These are phyloP conservation scores for Anticlea derivata DNA, from an alignment of 2,888 invertebrate genomes.

Conservation along the genomic window DNA sequence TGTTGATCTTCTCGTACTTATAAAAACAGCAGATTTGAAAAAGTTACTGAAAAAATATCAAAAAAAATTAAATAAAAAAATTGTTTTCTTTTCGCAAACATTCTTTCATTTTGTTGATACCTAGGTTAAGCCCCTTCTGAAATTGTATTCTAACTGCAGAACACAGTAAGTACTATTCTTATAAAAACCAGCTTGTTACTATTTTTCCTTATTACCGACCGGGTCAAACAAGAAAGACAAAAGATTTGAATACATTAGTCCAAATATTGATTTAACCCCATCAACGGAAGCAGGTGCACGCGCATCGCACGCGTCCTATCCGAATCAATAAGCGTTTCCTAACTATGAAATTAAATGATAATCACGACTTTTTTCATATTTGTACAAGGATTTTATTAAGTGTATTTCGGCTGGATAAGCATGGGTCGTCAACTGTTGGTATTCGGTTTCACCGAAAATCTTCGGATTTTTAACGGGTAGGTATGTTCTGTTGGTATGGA, in stretches of 20 bases:
- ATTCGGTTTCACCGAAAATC: slow-evolving; percentile 1
- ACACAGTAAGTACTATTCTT: no score
- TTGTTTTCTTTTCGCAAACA: no score
- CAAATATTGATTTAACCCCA: slow-evolving; percentile 84
- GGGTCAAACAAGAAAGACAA: slow-evolving; percentile 58
- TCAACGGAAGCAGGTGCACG: slow-evolving; percentile 79
- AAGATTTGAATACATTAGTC: slow-evolving; percentile 73
- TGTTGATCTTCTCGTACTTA: no score
- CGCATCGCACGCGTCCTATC: slow-evolving; percentile 74
- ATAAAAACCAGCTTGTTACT: no score
- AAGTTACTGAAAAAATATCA: no score
- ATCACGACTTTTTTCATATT: slow-evolving; percentile 78
- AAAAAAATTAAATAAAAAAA: no score
- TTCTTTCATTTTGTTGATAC: no score
- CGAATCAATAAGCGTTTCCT: slow-evolving; percentile 76
- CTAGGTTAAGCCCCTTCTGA: no score
- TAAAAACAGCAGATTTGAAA: no score
- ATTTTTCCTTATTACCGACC: slow-evolving; percentile 21
- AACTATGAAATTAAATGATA: slow-evolving; percentile 84
- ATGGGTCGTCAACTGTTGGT: slow-evolving; percentile 53
- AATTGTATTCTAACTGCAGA: no score
- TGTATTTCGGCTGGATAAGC: slow-evolving; percentile 58
- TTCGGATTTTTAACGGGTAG: no score
- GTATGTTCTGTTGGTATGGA: no score
- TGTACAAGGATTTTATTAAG: slow-evolving; percentile 75